Base-by-base conservation (phyloP, 92 coral and sea anemone species). In the Umimayanthus chanpuru region DNA sequence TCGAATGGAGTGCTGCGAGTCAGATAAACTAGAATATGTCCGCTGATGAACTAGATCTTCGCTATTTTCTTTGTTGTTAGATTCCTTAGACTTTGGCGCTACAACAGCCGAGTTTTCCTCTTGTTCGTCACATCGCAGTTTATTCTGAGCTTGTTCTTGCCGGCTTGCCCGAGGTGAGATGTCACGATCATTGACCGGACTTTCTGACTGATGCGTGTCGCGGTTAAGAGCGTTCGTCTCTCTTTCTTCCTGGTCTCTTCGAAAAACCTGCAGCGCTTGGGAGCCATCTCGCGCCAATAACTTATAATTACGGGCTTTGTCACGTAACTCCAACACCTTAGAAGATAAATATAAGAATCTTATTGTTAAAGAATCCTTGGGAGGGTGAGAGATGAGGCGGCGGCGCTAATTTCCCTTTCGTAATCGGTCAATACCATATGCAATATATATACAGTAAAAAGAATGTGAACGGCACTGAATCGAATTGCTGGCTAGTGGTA, bases 321-420 rank as follows among this genome's bases (percentile, higher is more conserved):
- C 85, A 23, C 94, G 94, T 26, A 92, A 86, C 64, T 92, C 94
- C 29, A 89, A 67, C 56, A 92, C 94, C 94, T 92, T 73, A 58
- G 30, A 41, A 28, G 38, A 26, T 18, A 67, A 67, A 28, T 15
- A 5, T 2, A 20, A 61, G 10, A 1, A 23, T 20, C 68, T 3
- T 61, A 20, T 4, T 61, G 68, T 61, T 21, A 53, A 61, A 18
- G 20, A 8, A 61, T 5, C 65, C 15, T 56, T 23, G 65, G 4
- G 23, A 56, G 23, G 65, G 23, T 56, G 65, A 15, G 36, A 2
- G 36, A 32, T 32, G 36, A 32, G 36, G 36, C 36, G 1, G 2
- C 36, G 36, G 2, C 36, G n/a, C n/a, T n/a, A n/a, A n/a, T n/a
- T n/a, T n/a, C n/a, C n/a, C n/a, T n/a, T n/a, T n/a, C n/a, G n/a